Percentiles rank a stretch among this genome's conserved stretches.
Conservation (phyloP, 2,797 vertebrate species). For the Apogon talboti region DNA sequence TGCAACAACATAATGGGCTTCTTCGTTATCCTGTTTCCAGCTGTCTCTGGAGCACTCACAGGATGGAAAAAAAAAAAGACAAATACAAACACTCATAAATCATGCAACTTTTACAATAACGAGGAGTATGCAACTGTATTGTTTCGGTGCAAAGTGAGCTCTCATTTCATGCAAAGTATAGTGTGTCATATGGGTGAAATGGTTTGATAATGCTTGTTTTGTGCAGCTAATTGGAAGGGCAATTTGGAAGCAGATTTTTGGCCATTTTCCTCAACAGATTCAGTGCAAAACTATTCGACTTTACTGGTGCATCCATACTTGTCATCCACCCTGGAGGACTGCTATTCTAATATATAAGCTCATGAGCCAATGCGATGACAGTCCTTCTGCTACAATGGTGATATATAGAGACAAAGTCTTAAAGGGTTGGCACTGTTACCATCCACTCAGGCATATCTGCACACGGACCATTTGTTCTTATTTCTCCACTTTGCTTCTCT, state of each 20-base stretch:
- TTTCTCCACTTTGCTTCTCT: constrained; percentile 21
- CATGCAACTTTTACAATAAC: constrained; percentile 16
- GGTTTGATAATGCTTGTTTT: neutral
- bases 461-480: constrained; percentile 48
- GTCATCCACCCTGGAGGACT: constrained; percentile 3
- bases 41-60: constrained; percentile 31
- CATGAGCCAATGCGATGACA: neutral
- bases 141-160: neutral
- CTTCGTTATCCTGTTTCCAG: constrained; percentile 44
- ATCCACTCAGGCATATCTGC: constrained; percentile 32
- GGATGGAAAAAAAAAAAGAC: too few species aligned
- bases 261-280: neutral
- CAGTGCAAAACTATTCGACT: constrained; percentile 5
- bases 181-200: neutral
- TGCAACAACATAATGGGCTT: constrained; percentile 38
- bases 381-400: constrained; percentile 6
- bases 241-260: constrained; percentile 7
- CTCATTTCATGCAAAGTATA: too few species aligned
- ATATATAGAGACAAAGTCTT: constrained; percentile 13
- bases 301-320: constrained; percentile 9
- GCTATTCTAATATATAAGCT: neutral
- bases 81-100: constrained; percentile 28
- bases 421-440: neutral
- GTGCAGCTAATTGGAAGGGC: neutral
- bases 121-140: neutral